Conservation (phyloP, 2,888 invertebrate genomes). For the Watsonalla binaria region DNA sequence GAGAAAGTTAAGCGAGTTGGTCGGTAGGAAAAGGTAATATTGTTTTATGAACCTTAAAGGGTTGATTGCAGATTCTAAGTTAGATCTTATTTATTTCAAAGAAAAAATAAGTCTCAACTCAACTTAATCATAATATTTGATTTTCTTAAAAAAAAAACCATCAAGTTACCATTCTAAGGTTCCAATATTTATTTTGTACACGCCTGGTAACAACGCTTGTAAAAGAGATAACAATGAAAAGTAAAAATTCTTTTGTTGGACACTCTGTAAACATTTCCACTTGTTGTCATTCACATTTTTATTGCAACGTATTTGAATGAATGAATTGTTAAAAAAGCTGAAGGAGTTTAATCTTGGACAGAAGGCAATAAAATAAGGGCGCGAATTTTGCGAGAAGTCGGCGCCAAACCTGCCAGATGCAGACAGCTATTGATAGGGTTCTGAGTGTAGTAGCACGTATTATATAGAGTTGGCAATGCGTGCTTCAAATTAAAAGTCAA, state of each 20-base stretch:
- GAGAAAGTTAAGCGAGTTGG: not conserved
- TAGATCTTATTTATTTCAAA: too few relatives aligned
- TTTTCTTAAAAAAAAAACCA: too few relatives aligned
- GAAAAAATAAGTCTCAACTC: too few relatives aligned
- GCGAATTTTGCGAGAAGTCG: constrained; percentile 69
- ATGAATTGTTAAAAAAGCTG: constrained; percentile 53
- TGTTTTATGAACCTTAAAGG: too few relatives aligned
- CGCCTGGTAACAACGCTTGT: too few relatives aligned
- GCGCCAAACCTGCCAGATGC: constrained; percentile 70
- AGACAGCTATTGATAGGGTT: constrained; percentile 76
- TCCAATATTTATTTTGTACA: too few relatives aligned
- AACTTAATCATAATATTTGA: too few relatives aligned
- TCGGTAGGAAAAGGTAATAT: not conserved
- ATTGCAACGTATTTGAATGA: constrained; percentile 43
- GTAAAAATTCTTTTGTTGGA: constrained; percentile 3
- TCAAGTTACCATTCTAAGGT: too few relatives aligned
- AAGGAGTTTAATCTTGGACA: constrained; percentile 71
- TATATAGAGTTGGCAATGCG: constrained; percentile 41
- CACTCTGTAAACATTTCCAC: constrained; percentile 12
- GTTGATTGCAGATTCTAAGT: too few relatives aligned
- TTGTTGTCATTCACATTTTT: constrained; percentile 28
- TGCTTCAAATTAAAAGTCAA: not conserved
- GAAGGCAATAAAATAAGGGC: constrained; percentile 75
- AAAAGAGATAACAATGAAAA: too few relatives aligned
- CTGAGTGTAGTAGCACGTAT: constrained; percentile 29